These are phyloP conservation scores for Sympetrum striolatum DNA, from an alignment of 2,888 invertebrate genomes.

Conservation along the genomic window DNA sequence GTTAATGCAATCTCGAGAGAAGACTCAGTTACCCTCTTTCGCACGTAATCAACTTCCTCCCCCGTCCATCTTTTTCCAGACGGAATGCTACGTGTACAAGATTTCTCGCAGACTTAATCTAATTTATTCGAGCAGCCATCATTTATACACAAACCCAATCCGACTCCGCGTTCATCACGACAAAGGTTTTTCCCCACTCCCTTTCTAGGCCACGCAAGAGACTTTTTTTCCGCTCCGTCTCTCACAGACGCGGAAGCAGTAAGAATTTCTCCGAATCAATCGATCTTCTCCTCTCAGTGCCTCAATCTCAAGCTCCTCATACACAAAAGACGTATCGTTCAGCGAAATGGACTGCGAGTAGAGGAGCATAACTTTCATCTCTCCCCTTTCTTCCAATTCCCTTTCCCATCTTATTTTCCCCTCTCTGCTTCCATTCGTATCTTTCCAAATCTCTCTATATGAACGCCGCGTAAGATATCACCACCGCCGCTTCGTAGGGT, in stretches of 20 bases:
- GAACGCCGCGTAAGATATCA: not conserved
- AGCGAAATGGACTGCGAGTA: not conserved
- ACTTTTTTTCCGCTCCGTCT: not conserved
- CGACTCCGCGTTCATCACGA: slow-evolving; percentile 32
- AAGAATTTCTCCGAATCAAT: not conserved
- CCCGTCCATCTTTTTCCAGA: slow-evolving; percentile 11
- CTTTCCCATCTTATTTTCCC: not conserved
- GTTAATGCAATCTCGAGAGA: not conserved
- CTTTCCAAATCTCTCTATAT: not conserved
- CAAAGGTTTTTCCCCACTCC: slow-evolving; percentile 1
- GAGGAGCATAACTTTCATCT: not conserved
- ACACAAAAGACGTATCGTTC: not conserved
- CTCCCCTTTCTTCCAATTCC: not conserved
- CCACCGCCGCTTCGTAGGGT: no score
- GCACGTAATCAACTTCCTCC: not conserved
- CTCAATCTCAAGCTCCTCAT: not conserved
- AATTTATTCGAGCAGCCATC: slow-evolving; percentile 35
- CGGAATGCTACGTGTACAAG: slow-evolving; percentile 30
- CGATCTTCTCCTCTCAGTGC: not conserved
- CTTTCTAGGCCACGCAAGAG: not conserved
- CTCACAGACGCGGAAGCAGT: not conserved
- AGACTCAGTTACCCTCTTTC: not conserved
- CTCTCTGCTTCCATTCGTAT: not conserved
- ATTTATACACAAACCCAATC: slow-evolving; percentile 40
- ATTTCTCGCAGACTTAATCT: slow-evolving; percentile 35